Evolutionary conservation across 2,888 invertebrate species (phyloP), one percentile per base, ranked within the genome.

Genomic region (Agrotis puta): DNA sequence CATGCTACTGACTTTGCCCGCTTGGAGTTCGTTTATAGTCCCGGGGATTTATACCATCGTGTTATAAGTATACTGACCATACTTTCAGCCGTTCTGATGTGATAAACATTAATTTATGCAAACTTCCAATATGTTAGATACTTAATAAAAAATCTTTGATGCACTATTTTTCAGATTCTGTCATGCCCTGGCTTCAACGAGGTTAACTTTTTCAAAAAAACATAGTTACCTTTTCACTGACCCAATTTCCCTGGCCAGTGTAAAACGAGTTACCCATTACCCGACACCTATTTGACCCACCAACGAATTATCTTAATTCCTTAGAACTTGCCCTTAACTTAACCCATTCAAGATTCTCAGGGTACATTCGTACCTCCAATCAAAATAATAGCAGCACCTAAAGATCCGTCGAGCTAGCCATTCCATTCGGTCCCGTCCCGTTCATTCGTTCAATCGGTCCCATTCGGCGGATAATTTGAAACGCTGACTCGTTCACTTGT

Each of bases 401-500:
- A 85, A 85, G 87, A 87, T 82, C 83, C 78, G 86, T 85, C 84
- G 83, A 84, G 87, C 87, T 83, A 81, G 86, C 81, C 83, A 82
- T 88, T 87, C 87, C 82, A 86, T 89, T 89, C 88, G 88, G 79
- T 88, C 82, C 84, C 83, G 74, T 86, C 83, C 80, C 86, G 85
- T 85, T 88, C 87, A 86, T 80, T 85, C 87, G 83, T 88, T 88
- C 88, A 87, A 88, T 88, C 85, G 89, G 76, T 86, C 81, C 87
- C 81, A 83, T 89, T 89, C 85, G 82, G 77, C 77, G 83, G 85
- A 75, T 87, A 85, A 84, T 88, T 86, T 83, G 86, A 88, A 89
- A 86, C 79, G 90, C 91, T 91, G 91, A 91, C 87, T 89, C 79
- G 79, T 81, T 84, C 82, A 72, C 81, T 84, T 88, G 87, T 91